Base-by-base conservation (phyloP, 2,113 vertebrate genomes). In the Mormyrus lacerda region DNA sequence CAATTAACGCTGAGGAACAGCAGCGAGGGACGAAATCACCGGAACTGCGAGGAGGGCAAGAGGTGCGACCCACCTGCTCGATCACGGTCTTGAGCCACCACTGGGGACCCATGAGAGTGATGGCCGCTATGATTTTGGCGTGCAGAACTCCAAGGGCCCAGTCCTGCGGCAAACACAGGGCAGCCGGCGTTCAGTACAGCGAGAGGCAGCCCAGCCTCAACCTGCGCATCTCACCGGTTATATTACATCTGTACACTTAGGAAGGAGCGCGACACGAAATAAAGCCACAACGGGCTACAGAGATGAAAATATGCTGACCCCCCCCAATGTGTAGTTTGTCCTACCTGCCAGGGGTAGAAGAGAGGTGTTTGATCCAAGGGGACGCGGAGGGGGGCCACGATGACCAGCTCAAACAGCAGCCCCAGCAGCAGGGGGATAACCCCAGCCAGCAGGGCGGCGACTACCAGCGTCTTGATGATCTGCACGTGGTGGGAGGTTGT, bases 71-170 rank as follows among this genome's bases (percentile, higher is more conserved):
- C 58, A 96, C 98, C 97, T 99, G 98, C 93, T 99, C 98, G 93
- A 99, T 99, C 35, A 99, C 98, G 7, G 97, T 98, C 95, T 99
- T 99, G 91, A 99, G 92, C 98, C 98, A 99, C 98, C 98, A 99
- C 95, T 99, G 98, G 89, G 98, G 98, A 44, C 98, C 98, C 98
- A 99, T 99, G 88, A 99, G 93, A 15, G 98, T 99, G 93, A 99
- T 99, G 91, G 98, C 98, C 91, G 98, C 98, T 88, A 99, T 99
- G 92, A 99, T 99, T 96, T 99, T 99, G 94, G 98, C 98, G 93
- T 99, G 98, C 83, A 99, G 96, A 92, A 99, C 98, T 95, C 98
- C 98, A 89, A 99, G 97, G 91, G 98, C 98, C 98, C 98, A 99
- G 93, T 99, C 98, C 98, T 99, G 89, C 9, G 87, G 45, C 50